Percentiles rank a stretch among this genome's conserved stretches.
Conservation (phyloP, 2,888 invertebrate genomes). For the Adelognathus sp. region DNA sequence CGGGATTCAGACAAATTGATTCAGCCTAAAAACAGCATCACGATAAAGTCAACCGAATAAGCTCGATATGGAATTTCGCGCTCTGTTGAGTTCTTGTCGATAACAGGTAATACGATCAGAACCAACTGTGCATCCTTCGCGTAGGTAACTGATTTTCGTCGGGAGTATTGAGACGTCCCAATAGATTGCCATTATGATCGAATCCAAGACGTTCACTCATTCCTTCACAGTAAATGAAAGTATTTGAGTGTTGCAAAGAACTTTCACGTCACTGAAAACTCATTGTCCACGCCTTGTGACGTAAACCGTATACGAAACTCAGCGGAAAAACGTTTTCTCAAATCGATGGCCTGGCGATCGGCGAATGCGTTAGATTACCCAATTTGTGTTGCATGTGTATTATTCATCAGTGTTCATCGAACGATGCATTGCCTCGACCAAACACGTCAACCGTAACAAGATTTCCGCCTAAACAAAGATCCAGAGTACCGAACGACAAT, state of each 20-base stretch:
- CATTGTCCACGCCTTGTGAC: no score
- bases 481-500: conserved; percentile 2
- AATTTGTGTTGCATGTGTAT: no score
- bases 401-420: no score
- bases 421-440: no score
- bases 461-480: not conserved
- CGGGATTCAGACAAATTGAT: conserved; percentile 15
- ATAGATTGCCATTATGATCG: not conserved
- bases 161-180: conserved; percentile 2
- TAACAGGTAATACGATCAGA: conserved; percentile 44
- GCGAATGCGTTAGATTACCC: no score
- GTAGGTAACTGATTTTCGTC: not conserved
- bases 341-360: no score
- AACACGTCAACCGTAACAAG: no score
- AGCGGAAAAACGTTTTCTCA: no score
- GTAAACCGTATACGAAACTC: no score
- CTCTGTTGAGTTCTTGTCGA: conserved; percentile 34
- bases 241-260: not conserved
- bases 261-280: no score
- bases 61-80: conserved; percentile 45
- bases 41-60: conserved; percentile 53
- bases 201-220: not conserved
- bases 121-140: not conserved
- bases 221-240: not conserved
- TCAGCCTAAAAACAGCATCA: not conserved